A percentile compares a stretch with the other conserved stretches of the same genome.
phyloP scores from a whole-genome alignment of 2,113 vertebrate genomes.

The Colistium nudipinnis region DNA sequence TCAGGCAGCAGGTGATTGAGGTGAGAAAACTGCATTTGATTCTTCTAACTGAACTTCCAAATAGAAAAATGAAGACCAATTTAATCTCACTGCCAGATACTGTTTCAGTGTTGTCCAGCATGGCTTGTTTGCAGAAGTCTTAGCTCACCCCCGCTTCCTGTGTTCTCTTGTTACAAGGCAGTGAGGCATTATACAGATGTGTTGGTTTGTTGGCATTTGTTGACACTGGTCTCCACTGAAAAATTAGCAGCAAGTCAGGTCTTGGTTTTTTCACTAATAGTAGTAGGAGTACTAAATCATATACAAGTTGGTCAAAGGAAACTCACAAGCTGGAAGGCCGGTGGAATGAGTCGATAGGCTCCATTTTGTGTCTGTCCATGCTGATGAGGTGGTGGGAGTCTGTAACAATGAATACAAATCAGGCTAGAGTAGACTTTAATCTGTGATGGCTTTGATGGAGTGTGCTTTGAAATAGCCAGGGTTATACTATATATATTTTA shows the following conservation, averaged over 20 bases:
- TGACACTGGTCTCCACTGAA: not conserved
- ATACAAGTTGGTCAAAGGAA: not conserved
- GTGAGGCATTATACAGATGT: not conserved
- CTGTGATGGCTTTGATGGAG: not conserved
- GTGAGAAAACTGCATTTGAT: not conserved
- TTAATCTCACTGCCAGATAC: not conserved
- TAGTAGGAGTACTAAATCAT: conserved; percentile 3
- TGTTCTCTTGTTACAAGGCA: not conserved
- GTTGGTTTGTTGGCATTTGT: not conserved
- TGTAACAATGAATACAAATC: conserved; percentile 10
- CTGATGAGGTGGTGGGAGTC: not conserved
- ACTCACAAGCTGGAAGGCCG: conserved; percentile 1
- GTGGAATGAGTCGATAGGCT: not conserved
- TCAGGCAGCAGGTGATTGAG: not conserved
- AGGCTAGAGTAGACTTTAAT: not conserved
- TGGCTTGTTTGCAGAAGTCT: not conserved
- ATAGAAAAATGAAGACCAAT: not conserved
- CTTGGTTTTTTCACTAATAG: not conserved
- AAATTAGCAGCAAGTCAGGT: not conserved
- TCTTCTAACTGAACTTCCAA: not conserved
- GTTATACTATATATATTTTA: not conserved
- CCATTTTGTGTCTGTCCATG: not conserved
- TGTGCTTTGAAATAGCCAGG: not conserved
- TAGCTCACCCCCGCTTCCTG: too few species aligned
- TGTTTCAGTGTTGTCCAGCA: not conserved